Evolutionary conservation across 2,797 vertebrate genomes (phyloP), one percentile per base, ranked within the genome.

Genomic region (Crocidura indochinensis): DNA sequence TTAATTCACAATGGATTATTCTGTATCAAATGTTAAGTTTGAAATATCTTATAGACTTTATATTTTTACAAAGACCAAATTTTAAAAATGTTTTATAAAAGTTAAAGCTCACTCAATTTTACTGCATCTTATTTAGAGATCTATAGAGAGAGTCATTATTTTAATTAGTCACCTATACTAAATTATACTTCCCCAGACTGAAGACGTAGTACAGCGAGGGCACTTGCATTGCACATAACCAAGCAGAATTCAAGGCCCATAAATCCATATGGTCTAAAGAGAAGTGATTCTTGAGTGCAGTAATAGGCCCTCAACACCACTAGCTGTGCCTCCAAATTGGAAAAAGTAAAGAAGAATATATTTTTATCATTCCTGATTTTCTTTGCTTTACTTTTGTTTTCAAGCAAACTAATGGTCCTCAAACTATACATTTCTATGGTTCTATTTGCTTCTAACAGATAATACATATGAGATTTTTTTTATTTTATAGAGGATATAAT

Each of bases 381-480:
- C 24, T 29, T 88, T 81, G 17, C 17, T 47, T 85, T 29, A 4
- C 65, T 49, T 74, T 93, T 56, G 8, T 84, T 94, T 86, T 64
- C 67, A 62, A 65, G 38, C 2, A 85, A 67, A 71, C 17, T 49
- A 67, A 0, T 26, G 8, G 26, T 79, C 19, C 26, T 90, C 64
- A 71, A 26, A 26, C 75, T 47, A 31, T 4, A 11, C 27, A 64
- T 92, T 84, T 68, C 4, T 9, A n/a, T 69, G 22, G 12, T 0
- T 81, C 7, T 88, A 6, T 47, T 74, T 86, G 38, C 92, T 93
- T 80, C n/a, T 82, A 17, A 51, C 46, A 77, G 5, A 12, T 60
- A 88, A 26, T 26, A 64, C 6, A 27, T 87, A 76, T 74, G 38
- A 87, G 19, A 91, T 80, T 7, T 69, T 85, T 73, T 90, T 72